Conservation (phyloP, 2,797 vertebrate species). For the Lateolabrax maculatus region DNA sequence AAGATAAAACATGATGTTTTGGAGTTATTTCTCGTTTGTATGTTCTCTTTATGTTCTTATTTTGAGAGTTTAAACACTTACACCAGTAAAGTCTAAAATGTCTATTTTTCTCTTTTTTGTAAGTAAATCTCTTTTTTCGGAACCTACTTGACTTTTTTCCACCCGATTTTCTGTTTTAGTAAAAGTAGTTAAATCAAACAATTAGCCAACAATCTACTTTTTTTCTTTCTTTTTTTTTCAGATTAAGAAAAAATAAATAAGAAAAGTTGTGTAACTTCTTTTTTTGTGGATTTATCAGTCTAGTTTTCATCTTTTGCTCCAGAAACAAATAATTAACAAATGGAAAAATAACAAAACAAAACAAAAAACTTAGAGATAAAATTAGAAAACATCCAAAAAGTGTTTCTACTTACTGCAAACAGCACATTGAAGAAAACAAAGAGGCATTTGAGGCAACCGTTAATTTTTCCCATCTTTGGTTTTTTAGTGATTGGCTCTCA, state of each 20-base stretch:
- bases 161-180: background rate
- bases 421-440: conserved; percentile 76
- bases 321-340: background rate
- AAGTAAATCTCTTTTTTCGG: background rate
- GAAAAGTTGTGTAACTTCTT: too few species aligned
- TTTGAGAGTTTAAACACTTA: background rate
- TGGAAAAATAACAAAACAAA: background rate
- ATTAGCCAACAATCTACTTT: background rate
- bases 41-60: background rate
- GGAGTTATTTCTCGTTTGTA: background rate
- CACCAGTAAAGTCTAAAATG: background rate
- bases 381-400: background rate
- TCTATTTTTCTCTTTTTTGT: background rate
- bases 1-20: too few species aligned
- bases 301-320: background rate
- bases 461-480: conserved; percentile 73
- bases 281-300: background rate
- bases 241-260: too few species aligned
- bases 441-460: conserved; percentile 70
- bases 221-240: background rate
- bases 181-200: background rate
- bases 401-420: conserved; percentile 61
- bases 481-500: background rate
- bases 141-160: background rate
- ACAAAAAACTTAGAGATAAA: background rate